Evolutionary conservation across 2,797 vertebrate species (phyloP).

Genomic region (Aselliscus stoliczkanus): DNA sequence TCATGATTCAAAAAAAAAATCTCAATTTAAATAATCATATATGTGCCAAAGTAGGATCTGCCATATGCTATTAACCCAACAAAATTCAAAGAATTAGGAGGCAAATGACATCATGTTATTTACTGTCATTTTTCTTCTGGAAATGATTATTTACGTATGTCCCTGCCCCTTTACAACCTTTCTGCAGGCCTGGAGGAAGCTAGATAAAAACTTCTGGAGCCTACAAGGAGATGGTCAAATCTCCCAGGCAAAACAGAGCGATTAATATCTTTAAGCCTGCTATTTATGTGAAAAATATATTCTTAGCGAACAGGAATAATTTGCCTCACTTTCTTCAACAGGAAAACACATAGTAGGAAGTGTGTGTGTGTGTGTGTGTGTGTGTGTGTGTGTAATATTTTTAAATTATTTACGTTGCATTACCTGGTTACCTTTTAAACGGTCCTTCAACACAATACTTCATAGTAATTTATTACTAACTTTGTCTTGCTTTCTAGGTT

Average conservation of each 20-base stretch:
- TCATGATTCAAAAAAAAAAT: not conserved
- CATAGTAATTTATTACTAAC: constrained; percentile 66
- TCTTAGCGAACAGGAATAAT: not conserved
- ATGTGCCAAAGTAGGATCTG: not conserved
- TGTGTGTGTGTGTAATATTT: no score
- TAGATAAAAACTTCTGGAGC: not conserved
- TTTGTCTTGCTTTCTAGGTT: constrained; percentile 69
- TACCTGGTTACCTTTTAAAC: constrained; percentile 66
- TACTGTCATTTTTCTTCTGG: not conserved
- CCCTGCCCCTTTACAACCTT: not conserved
- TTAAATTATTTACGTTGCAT: constrained; percentile 63
- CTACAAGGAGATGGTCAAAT: not conserved
- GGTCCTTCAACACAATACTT: constrained; percentile 56
- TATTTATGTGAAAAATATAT: not conserved
- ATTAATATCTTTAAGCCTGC: not conserved
- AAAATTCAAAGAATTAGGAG: not conserved
- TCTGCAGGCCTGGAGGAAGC: not conserved
- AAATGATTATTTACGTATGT: not conserved
- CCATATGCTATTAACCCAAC: not conserved
- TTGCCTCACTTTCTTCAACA: not conserved
- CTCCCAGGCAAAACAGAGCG: not conserved
- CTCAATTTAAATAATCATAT: not conserved
- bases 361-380: no score
- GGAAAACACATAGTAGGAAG: not conserved
- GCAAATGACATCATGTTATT: not conserved